Conservation (phyloP, 1,140 invertebrate species). For the Caenorhabditis elegans region DNA sequence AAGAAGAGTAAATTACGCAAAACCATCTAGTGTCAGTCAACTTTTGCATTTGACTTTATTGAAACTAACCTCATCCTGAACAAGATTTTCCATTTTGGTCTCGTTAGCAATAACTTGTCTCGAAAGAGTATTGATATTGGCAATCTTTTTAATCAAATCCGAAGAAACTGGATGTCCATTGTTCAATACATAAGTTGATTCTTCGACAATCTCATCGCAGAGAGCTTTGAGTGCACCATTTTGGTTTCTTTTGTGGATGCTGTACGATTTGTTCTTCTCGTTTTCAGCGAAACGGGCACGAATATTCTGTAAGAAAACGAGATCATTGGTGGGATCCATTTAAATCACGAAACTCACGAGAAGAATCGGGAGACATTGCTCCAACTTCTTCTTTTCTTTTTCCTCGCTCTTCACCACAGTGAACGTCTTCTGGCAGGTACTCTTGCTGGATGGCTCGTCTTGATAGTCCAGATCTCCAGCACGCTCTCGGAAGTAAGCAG, state of each 20-base stretch:
- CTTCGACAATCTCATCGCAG: neutral
- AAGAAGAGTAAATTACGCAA: neutral
- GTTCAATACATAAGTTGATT: neutral
- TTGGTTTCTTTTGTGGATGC: neutral
- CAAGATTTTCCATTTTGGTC: neutral
- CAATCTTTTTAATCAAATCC: conserved; percentile 19
- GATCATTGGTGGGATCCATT: too few species aligned
- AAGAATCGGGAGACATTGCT: neutral
- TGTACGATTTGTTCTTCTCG: neutral
- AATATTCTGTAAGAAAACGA: neutral
- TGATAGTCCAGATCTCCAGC: neutral
- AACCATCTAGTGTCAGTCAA: too few species aligned
- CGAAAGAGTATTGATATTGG: conserved; percentile 12
- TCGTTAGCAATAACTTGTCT: conserved; percentile 8
- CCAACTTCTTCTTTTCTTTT: neutral
- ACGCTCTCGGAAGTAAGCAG: neutral
- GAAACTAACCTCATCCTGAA: conserved; percentile 1
- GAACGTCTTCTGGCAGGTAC: neutral
- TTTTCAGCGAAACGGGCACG: neutral
- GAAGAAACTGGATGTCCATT: neutral
- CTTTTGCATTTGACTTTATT: too few species aligned
- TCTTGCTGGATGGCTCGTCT: neutral
- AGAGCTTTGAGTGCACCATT: neutral
- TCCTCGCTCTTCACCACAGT: neutral
- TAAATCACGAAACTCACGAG: neutral